Evolutionary conservation across 2,888 invertebrate species (phyloP), one percentile per base, ranked within the genome.

Genomic region (Caenorhabditis becei): DNA sequence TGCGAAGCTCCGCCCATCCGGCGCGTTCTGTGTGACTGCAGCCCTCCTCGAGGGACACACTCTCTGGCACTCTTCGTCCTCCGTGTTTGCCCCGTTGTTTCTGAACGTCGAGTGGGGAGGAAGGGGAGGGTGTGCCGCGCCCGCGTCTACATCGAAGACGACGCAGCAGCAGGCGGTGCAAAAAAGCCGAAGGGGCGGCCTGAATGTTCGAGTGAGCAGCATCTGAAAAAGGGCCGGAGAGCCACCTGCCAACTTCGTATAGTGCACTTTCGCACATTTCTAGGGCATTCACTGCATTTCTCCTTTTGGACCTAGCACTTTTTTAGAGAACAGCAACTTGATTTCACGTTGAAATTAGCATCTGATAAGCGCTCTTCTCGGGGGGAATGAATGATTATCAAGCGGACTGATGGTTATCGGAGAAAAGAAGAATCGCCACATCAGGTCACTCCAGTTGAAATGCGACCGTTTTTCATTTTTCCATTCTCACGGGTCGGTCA

Each of bases 21-120:
- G 14, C 66, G 65, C 66, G 59, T 66, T 72, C 59, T 72, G 24
- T 63, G 47, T 58, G 49, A 51, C 8, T 24, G 47, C n/a, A 32
- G 53, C 28, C n/a, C 65, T 74, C 74, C 35, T 16, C 51, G 28
- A 20, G 24, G 24, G 4, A 10, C 41, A 37, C 59, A 53, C 24
- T 74, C 24, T 74, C 74, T 66, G 11, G n/a, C 10, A 37, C 58
- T 65, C 74, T 74, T 49, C 47, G 59, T 66, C 74, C 74, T 74
- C 74, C 37, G 51, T 74, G 74, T 74, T 74, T 74, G 74, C 74
- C 72, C 74, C 41, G 65, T 59, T 74, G 65, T 66, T 66, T 74
- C 74, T 66, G 74, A 74, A 74, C 74, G 74, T 74, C 66, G 74
- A 74, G 74, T 74, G 74, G 37, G 14, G 35, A 32, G 47, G 56